Base-by-base conservation (phyloP, 2,113 vertebrate species). In the Chamaetylas fuelleborni region DNA sequence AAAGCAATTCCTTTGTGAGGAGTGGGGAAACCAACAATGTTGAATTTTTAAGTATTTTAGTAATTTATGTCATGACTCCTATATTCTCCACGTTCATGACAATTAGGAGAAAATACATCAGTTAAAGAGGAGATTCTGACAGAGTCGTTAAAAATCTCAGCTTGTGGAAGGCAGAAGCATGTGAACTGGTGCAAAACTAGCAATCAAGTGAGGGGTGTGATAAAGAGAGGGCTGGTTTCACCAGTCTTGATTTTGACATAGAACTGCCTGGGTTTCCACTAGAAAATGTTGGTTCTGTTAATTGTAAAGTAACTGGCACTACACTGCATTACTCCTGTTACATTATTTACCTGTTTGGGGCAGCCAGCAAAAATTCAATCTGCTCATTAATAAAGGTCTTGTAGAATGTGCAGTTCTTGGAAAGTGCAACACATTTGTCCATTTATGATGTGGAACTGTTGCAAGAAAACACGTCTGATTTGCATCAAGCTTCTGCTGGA, bases 171-270 rank as follows among this genome's bases (percentile, higher is more conserved):
- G 20, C 40, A 76, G 79, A 76, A 76, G 31, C 48, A 31, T 47
- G 19, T 11, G 54, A 67, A 40, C 24, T 76, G 54, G 4, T 76
- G 54, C 56, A 82, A 76, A 82, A 67, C 47, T 29, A 31, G 45
- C 38, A 81, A 40, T 74, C 43, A 76, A 54, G 28, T 74, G 62
- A 61, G 60, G 47, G 54, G 16, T 54, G 42, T 78, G 74, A 66
- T 88, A 57, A 95, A 74, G 54, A 57, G 65, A 85, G 65, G 22
- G 40, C 36, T 65, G 61, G 24, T 60, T 73, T 65, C 56, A 85
- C 78, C 73, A 88, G 56, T 43, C 51, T 66, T 48, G n/a, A 11
- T 56, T 92, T 90, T 93, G 70, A 65, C 70, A 36, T n/a, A 57
- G 42, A 93, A 22, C 56, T 74, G 36, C 50, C 31, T 45, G 45